phyloP scores from a whole-genome alignment of 2,888 invertebrate species.

The Nemotelus nigrinus region DNA sequence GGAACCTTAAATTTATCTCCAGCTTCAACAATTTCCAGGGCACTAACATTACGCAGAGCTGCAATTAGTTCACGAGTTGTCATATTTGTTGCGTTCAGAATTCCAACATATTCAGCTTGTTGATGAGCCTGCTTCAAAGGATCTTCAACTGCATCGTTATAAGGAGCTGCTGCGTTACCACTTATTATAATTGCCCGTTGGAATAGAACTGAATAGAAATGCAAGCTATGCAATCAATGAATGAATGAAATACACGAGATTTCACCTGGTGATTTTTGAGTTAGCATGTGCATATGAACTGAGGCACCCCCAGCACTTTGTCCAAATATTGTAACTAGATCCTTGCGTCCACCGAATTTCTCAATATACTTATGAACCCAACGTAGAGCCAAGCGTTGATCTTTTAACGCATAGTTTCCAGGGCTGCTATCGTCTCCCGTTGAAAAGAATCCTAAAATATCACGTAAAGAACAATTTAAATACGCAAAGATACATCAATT shows the following conservation, averaged over 20 bases:
- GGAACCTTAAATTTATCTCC: conserved; percentile 65
- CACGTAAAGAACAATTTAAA: not conserved
- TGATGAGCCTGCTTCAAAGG: conserved; percentile 60
- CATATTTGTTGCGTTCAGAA: conserved; percentile 57
- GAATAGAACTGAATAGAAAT: conserved; percentile 59
- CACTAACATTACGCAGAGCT: conserved; percentile 64
- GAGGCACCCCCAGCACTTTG: conserved; percentile 66
- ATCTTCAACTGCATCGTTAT: conserved; percentile 51
- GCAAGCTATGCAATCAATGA: conserved; percentile 12
- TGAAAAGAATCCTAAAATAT: conserved; percentile 63
- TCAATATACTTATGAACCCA: conserved; percentile 66
- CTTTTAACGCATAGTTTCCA: conserved; percentile 67
- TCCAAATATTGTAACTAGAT: conserved; percentile 65
- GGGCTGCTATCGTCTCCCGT: conserved; percentile 65
- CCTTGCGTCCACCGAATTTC: conserved; percentile 64
- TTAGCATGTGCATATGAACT: conserved; percentile 66
- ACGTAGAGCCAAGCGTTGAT: conserved; percentile 65
- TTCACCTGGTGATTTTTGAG: conserved; percentile 59
- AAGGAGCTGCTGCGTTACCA: conserved; percentile 66
- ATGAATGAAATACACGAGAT: not conserved
- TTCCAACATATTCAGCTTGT: conserved; percentile 64
- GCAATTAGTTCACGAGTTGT: conserved; percentile 60
- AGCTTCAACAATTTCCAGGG: conserved; percentile 60
- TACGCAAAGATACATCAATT: not conserved
- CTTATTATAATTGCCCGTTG: conserved; percentile 66